Base-by-base conservation (phyloP, 2,797 vertebrate species). In the Picus viridis region DNA sequence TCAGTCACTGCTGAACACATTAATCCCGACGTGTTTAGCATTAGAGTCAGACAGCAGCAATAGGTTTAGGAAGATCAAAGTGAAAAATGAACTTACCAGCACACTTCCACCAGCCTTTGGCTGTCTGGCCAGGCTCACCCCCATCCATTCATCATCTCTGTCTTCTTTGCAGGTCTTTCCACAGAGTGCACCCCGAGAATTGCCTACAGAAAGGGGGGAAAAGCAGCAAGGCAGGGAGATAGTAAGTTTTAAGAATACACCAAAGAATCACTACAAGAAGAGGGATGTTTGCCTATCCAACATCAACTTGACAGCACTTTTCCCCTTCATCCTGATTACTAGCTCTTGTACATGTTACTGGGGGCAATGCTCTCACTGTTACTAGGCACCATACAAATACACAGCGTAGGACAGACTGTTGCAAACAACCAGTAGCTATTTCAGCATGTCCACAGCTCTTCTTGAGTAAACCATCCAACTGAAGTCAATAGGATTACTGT, bases 101-200 rank as follows among this genome's bases (percentile, higher is more conserved):
- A 99, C 98, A 53, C 97, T 98, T 96, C 99, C 99, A 24, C 98
- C 96, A 62, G 97, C 96, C 93, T 93, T 98, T 47, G 99, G 97
- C 98, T 99, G 99, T 49, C 99, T 98, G 51, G 99, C 98, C 96
- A 99, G 96, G 95, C 98, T 99, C 94, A 99, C 99, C 3, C 99
- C 99, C 99, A 99, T 99, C 99, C 99, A 99, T 97, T 99, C 99
- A 8, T 99, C 97, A 34, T 99, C 98, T 83, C 99, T 97, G 97
- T 99, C 98, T 80, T 98, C 99, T 94, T 98, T 98, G 95, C 99
- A 99, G 5, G 99, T 99, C 98, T 99, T 99, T 82, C 99, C 99
- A 75, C 99, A 99, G 12, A 98, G 94, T 36, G 95, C 97, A n/a
- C 98, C 98, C 39, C 88, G 97, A 95, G 95, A 98, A 97, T 98